Evolutionary conservation across 2,113 vertebrate genomes (phyloP).

Genomic region (Phaethornis superciliosus): DNA sequence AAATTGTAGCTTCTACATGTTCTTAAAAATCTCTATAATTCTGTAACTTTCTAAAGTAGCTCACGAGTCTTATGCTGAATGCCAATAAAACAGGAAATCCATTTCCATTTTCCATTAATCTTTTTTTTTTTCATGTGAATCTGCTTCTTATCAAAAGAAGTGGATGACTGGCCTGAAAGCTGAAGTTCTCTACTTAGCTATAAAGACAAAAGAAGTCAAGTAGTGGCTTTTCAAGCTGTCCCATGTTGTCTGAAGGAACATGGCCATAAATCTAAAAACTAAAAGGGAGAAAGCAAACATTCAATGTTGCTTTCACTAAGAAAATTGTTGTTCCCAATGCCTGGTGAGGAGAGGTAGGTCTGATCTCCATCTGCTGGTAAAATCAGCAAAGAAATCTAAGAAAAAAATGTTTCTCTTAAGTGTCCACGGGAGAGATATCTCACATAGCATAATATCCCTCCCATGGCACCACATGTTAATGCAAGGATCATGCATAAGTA

Average conservation of each 20-base stretch:
- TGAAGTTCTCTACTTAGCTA: not conserved
- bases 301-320: not conserved
- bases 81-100: conserved; percentile 49
- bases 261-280: not conserved
- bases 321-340: not conserved
- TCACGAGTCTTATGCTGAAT: conserved; percentile 37
- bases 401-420: not conserved
- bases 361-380: not conserved
- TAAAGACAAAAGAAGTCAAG: not conserved
- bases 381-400: not conserved
- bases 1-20: conserved; percentile 6
- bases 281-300: not conserved
- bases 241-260: not conserved
- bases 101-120: conserved; percentile 60
- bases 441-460: not conserved
- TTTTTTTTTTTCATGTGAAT: conserved; percentile 63
- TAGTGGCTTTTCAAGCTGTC: conserved; percentile 10
- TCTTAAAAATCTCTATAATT: conserved; percentile 31
- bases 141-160: conserved; percentile 51
- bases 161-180: not conserved
- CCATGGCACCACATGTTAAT: not conserved
- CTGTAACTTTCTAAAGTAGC: conserved; percentile 46
- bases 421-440: not conserved
- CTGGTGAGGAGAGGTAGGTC: not conserved
- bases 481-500: not conserved